These are phyloP conservation scores for Nomada ferruginata DNA, from an alignment of 2,888 invertebrate genomes.

Conservation along the genomic window DNA sequence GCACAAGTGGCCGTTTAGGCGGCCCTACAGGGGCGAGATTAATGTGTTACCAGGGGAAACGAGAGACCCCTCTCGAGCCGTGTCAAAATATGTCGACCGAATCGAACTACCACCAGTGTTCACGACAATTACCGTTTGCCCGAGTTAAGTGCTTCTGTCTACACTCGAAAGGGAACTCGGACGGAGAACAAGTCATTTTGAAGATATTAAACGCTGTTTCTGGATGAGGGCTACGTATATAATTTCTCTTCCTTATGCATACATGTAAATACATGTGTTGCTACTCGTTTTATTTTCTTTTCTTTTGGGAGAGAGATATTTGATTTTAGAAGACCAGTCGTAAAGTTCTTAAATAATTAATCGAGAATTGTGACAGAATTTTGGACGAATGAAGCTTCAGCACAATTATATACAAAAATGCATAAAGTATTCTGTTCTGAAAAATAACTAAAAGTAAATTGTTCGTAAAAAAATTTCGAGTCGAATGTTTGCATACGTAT, in stretches of 20 bases:
- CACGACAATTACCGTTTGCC: slow-evolving; percentile 54
- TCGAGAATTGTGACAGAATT: no score
- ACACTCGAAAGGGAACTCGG: slow-evolving; percentile 27
- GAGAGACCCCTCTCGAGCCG: slow-evolving; percentile 51
- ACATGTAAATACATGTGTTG: background rate
- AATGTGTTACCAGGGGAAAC: slow-evolving; percentile 54
- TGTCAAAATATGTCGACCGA: slow-evolving; percentile 71
- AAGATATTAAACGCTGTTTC: slow-evolving; percentile 8
- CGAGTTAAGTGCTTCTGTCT: slow-evolving; percentile 57
- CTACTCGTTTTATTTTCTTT: no score
- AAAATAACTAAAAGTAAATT: no score
- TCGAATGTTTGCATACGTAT: no score
- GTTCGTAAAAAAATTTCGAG: no score
- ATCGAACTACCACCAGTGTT: slow-evolving; percentile 42
- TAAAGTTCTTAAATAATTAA: no score
- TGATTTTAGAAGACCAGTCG: no score
- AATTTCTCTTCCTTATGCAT: slow-evolving; percentile 20
- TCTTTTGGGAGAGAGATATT: no score
- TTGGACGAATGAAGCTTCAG: no score
- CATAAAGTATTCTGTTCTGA: no score
- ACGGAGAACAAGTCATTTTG: slow-evolving; percentile 16
- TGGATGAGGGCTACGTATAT: background rate
- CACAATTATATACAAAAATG: no score
- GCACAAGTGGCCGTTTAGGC: slow-evolving; percentile 48
- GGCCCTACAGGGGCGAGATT: slow-evolving; percentile 61